Base-by-base conservation (phyloP, 2,888 invertebrate genomes). In the Rhingia rostrata region DNA sequence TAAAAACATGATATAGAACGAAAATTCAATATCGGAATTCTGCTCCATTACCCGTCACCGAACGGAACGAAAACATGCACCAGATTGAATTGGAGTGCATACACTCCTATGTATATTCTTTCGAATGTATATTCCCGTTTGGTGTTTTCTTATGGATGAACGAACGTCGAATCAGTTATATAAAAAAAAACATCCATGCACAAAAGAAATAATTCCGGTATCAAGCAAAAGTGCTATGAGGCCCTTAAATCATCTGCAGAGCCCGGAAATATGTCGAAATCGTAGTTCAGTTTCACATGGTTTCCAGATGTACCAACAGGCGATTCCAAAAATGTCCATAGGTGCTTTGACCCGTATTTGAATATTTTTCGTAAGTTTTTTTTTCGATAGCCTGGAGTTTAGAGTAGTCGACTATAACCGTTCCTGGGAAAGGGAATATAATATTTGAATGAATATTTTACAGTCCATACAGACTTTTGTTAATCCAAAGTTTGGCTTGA, bases 21-120 rank as follows among this genome's bases (percentile, higher is more conserved):
- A 12, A 82, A 82, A 70, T 77, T 72, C 77, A 82, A 82, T 77
- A 77, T 61, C 77, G 72, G 61, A 82, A 66, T 47, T 82, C n/a
- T 60, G 82, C 82, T 61, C 77, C 70, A 82, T 81, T 75, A 81
- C 70, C 64, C 75, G 70, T 82, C 82, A 66, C 10, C 54, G 72
- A 77, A 64, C 22, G 35, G 32, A 70, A 53, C 35, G 60, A 22
- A 45, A 33, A 64, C 66, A 70, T 82, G 72, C 77, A 77, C 64
- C 82, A 72, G 77, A 66, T 77, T 77, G 72, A 77, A 72, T 70
- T 58, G 47, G 41, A 60, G 22, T 39, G 56, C 32, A 53, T n/a
- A 37, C 37, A 43, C 39, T 47, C 75, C 22, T 53, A 77, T 77
- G 72, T 30, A 66, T 14, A 53, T 69, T 51, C 63, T 58, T 64